These are phyloP conservation scores for Morinoia aosen DNA, from an alignment of 2,888 invertebrate species.

Conservation along the genomic window DNA sequence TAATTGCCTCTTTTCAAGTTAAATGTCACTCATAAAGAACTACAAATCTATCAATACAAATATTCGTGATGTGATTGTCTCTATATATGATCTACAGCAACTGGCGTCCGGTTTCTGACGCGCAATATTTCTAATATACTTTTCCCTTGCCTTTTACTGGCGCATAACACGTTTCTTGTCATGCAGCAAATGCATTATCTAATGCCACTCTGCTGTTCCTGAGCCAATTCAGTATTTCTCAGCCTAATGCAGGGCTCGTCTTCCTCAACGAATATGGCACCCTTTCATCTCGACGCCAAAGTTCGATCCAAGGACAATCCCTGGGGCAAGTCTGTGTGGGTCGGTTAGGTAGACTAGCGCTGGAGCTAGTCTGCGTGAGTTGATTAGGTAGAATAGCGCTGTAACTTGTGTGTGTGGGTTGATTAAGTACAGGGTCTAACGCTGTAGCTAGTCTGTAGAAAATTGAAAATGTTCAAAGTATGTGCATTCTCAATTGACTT, in stretches of 20 bases:
- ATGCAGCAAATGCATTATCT: neutral
- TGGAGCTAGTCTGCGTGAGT: neutral
- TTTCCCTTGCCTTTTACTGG: neutral
- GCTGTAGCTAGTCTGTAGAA: no score
- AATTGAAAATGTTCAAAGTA: no score
- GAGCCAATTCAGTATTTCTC: neutral
- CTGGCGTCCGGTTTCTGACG: neutral
- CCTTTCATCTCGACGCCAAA: conserved; percentile 45
- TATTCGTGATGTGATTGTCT: neutral
- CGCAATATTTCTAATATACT: neutral
- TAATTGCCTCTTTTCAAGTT: no score
- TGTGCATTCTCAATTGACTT: no score
- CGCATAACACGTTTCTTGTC: neutral
- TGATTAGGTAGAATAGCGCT: neutral
- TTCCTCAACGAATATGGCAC: conserved; percentile 9
- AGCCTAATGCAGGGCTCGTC: conserved; percentile 7
- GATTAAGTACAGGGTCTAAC: no score
- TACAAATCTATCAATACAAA: neutral
- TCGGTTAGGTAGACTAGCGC: neutral
- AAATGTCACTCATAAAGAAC: no score
- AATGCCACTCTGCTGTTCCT: neutral
- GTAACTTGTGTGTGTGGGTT: neutral
- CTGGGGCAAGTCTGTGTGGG: conserved; percentile 7
- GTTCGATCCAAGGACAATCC: conserved; percentile 22
- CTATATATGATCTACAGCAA: neutral